A percentile compares a stretch with the other conserved stretches of the same genome.
Conservation (phyloP, 2,797 vertebrate species). For the Morelia viridis region DNA sequence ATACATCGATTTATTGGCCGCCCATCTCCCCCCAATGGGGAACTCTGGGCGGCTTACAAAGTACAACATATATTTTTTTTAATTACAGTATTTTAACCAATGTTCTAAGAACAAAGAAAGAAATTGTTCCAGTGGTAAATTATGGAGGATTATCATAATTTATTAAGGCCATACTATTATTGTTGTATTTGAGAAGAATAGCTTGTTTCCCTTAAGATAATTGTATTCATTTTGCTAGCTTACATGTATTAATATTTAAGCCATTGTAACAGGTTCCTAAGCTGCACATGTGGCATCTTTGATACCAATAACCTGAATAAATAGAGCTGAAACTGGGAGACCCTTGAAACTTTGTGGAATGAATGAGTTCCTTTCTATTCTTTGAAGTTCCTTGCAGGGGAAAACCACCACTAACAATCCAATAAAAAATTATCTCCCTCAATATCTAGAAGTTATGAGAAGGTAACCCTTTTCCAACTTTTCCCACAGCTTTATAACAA, state of each 20-base stretch:
- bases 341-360: not conserved
- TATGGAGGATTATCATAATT: slow-evolving; percentile 5
- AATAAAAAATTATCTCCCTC: too few species aligned
- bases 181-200: not conserved
- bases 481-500: not conserved
- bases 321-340: not conserved
- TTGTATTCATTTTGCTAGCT: not conserved
- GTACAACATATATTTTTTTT: too few species aligned
- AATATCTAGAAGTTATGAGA: not conserved
- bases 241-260: slow-evolving; percentile 1
- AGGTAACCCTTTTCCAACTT: not conserved
- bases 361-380: not conserved
- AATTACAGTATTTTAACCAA: slow-evolving; percentile 3
- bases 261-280: not conserved
- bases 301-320: not conserved
- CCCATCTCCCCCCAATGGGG: too few species aligned
- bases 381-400: not conserved
- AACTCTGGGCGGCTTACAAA: too few species aligned
- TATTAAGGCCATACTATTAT: slow-evolving; percentile 9
- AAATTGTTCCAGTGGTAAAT: not conserved
- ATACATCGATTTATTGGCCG: too few species aligned
- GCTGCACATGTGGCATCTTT: not conserved
- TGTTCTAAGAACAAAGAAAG: not conserved
- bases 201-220: not conserved
- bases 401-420: not conserved